phyloP scores from a whole-genome alignment of 2,888 invertebrate species.

The Nomada ruficornis region DNA sequence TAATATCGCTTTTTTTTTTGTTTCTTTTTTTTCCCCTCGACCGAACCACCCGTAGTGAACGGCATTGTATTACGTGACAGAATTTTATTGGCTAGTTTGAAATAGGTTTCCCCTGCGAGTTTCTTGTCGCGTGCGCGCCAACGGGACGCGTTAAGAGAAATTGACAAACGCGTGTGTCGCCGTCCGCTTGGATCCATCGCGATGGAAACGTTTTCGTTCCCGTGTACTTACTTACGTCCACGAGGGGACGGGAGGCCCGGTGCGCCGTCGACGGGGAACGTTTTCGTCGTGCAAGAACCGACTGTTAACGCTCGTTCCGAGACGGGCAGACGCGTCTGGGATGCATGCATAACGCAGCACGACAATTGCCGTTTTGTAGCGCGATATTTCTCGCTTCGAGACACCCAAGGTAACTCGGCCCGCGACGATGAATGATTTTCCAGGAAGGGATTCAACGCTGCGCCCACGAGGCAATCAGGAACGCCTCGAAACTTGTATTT shows the following conservation, averaged over 20 bases:
- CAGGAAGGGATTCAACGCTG: conserved; percentile 37
- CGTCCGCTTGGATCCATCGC: conserved; percentile 6
- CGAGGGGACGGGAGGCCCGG: neutral
- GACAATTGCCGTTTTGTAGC: conserved; percentile 43
- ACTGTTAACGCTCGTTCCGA: conserved; percentile 11
- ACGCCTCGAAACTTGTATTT: conserved; percentile 18
- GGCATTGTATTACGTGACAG: conserved; percentile 55
- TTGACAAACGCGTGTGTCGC: conserved; percentile 44
- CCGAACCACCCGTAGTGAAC: conserved; percentile 35
- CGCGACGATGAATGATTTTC: conserved; percentile 41
- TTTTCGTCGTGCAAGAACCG: conserved; percentile 21
- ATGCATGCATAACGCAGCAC: conserved; percentile 43
- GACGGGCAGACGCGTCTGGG: neutral
- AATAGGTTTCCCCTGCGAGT: conserved; percentile 30
- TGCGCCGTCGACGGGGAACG: conserved; percentile 3
- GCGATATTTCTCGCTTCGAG: conserved; percentile 47
- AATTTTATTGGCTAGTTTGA: conserved; percentile 52
- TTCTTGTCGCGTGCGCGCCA: conserved; percentile 26
- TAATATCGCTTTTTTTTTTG: conserved; percentile 51
- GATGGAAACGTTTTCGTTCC: conserved; percentile 9
- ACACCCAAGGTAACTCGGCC: conserved; percentile 37
- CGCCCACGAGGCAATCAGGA: conserved; percentile 28
- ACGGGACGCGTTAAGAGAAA: conserved; percentile 34
- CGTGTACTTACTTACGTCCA: neutral
- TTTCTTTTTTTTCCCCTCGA: neutral